phyloP scores from a whole-genome alignment of 1,140 invertebrate species.

The Heliothis subflexa region DNA sequence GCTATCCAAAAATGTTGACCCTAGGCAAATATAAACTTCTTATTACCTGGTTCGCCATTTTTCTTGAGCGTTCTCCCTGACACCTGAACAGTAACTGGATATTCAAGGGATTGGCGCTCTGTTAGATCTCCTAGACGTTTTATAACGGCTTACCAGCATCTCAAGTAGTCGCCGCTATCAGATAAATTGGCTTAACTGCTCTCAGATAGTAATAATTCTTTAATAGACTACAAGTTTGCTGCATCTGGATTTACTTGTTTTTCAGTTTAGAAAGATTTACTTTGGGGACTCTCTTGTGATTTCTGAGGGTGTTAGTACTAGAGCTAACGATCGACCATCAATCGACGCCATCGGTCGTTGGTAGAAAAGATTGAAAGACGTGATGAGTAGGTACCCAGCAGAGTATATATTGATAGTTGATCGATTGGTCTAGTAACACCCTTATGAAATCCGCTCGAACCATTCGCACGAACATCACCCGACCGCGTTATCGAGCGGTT shows the following conservation, averaged over 20 bases:
- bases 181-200: constrained; percentile 32
- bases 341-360: no score
- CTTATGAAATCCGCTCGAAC: no score
- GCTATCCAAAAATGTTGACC: background rate
- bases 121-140: constrained; percentile 20
- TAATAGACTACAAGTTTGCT: constrained; percentile 9
- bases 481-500: no score
- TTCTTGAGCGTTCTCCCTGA: background rate
- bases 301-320: no score
- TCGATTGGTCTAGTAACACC: no score
- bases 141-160: constrained; percentile 29
- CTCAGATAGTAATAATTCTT: constrained; percentile 32
- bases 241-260: constrained; percentile 19
- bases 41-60: constrained; percentile 31
- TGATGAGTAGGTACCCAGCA: no score
- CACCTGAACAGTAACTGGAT: constrained; percentile 11
- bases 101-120: background rate
- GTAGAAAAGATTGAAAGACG: no score
- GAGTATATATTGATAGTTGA: no score
- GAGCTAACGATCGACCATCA: no score
- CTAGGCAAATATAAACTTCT: background rate
- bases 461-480: no score
- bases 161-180: constrained; percentile 36
- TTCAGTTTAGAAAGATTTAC: no score
- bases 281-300: background rate